Base-by-base conservation (phyloP, 1,140 invertebrate species). In the Euwallacea fornicatus region DNA sequence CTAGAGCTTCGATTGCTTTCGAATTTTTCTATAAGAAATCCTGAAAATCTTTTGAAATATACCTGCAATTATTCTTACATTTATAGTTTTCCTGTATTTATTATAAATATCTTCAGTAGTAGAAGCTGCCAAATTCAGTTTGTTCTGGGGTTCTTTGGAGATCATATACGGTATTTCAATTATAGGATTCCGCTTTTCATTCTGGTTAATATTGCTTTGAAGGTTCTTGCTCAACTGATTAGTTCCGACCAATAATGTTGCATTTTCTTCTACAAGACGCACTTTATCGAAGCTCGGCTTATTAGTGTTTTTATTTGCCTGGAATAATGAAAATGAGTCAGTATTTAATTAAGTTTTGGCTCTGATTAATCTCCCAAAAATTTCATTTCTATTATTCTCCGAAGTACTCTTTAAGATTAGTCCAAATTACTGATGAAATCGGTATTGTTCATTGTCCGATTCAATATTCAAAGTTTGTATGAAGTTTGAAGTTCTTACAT, bases 201-300 rank as follows among this genome's bases (percentile, higher is more conserved):
- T 88, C 21, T 87, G 82, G 21, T 84, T 85, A 6, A 87, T 84
- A 16, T 88, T 85, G 0, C 85, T 80, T 77, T 89, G 90, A 58
- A 93, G 77, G 76, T 92, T 89, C 15, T 85, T 84, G 42, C 90
- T 85, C 21, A 93, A 77, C 66, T 86, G 85, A 78, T 93, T 93
- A 21, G 93, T 87, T 81, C 95, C 93, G 4, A 86, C 82, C 7
- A 95, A 83, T 8, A 95, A 83, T 2, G 84, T 82, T 15, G 90
- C 86, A 80, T 95, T 95, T 76, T 95, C 91, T 82, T 93, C 82
- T 11, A 87, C 80, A 41, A 86, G 65, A 42, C 78, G 68, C 7
- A 81, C 64, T 71, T 78, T 82, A 68, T 81, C 78, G 43, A 71
- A 73, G 74, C 77, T 76, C 21, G 76, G 66, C 13, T 75, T 70